Percentiles rank a stretch among this genome's conserved stretches.
Evolutionary conservation across 2,113 vertebrate genomes (phyloP).

Genomic region (Syngnathoides biaculeatus): DNA sequence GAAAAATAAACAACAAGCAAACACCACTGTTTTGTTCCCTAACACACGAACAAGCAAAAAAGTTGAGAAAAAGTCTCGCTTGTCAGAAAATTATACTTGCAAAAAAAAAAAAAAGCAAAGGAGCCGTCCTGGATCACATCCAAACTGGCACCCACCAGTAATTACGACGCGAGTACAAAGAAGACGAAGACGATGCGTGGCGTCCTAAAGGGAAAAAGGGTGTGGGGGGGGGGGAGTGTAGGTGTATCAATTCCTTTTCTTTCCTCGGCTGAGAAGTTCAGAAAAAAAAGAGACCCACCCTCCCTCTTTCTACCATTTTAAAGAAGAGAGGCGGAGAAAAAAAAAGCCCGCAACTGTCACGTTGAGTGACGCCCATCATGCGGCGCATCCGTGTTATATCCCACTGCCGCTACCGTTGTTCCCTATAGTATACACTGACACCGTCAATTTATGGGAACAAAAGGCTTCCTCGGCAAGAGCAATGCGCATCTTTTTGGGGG

Average conservation of each 20-base stretch:
- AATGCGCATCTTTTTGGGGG: slow-evolving; percentile 52
- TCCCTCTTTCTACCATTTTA: slow-evolving; percentile 3
- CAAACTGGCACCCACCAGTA: slow-evolving; percentile 64
- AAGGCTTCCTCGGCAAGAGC: slow-evolving; percentile 66
- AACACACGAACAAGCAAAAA: slow-evolving; percentile 5
- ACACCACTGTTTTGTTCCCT: background rate
- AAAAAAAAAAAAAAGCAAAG: slow-evolving; percentile 35
- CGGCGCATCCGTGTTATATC: slow-evolving; percentile 54
- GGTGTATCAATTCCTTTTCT: slow-evolving; percentile 68
- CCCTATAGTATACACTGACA: slow-evolving; percentile 70
- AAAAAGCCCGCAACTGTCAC: slow-evolving; percentile 64
- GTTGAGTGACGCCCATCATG: slow-evolving; percentile 67
- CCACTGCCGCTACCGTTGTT: slow-evolving; percentile 49
- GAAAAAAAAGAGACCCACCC: slow-evolving; percentile 50
- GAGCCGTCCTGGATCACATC: slow-evolving; percentile 52
- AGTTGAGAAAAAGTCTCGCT: slow-evolving; percentile 52
- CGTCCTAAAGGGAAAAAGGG: slow-evolving; percentile 61
- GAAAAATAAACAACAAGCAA: background rate
- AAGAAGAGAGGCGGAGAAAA: slow-evolving; percentile 56
- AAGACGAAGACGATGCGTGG: slow-evolving; percentile 38
- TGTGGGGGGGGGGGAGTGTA: slow-evolving; percentile 48
- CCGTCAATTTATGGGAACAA: slow-evolving; percentile 78
- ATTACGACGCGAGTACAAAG: slow-evolving; percentile 67
- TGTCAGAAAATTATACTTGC: slow-evolving; percentile 50
- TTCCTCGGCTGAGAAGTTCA: slow-evolving; percentile 66